Percentiles rank a stretch among this genome's conserved stretches.
Conservation (phyloP, 2,113 vertebrate genomes). For the Nothobranchius furzeri region DNA sequence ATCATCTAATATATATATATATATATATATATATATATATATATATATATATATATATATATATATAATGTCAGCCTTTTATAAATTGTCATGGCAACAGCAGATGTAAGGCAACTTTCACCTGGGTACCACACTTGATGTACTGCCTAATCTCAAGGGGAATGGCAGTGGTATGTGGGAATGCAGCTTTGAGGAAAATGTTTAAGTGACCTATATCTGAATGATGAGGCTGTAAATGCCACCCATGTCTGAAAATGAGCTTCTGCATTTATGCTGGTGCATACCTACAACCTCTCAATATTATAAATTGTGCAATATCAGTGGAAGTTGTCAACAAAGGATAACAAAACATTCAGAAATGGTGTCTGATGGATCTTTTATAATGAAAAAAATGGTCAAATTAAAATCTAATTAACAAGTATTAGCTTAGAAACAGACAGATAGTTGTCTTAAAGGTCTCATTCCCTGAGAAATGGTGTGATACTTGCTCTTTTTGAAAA, state of each 20-base stretch:
- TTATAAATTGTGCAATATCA: not conserved
- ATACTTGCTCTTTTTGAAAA: no score
- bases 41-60: no score
- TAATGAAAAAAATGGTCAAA: no score
- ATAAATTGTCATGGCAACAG: conserved; percentile 5
- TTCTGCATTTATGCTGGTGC: not conserved
- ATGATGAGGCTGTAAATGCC: not conserved
- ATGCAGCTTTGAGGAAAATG: conserved; percentile 1
- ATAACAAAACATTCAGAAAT: no score
- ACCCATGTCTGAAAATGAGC: not conserved
- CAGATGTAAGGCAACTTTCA: conserved; percentile 3
- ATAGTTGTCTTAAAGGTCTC: no score
- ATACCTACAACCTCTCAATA: not conserved
- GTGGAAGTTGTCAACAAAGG: no score
- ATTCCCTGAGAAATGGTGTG: no score
- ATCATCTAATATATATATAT: no score
- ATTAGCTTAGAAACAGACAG: no score
- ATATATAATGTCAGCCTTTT: not conserved
- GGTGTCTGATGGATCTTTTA: no score
- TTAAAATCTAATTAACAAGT: no score
- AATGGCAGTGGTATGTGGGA: not conserved
- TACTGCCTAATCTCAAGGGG: not conserved
- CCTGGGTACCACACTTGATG: not conserved
- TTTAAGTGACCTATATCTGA: conserved; percentile 1
- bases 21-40: no score